Evolutionary conservation across 2,113 vertebrate genomes (phyloP), one percentile per base, ranked within the genome.

Genomic region (Budorcas taxicolor): DNA sequence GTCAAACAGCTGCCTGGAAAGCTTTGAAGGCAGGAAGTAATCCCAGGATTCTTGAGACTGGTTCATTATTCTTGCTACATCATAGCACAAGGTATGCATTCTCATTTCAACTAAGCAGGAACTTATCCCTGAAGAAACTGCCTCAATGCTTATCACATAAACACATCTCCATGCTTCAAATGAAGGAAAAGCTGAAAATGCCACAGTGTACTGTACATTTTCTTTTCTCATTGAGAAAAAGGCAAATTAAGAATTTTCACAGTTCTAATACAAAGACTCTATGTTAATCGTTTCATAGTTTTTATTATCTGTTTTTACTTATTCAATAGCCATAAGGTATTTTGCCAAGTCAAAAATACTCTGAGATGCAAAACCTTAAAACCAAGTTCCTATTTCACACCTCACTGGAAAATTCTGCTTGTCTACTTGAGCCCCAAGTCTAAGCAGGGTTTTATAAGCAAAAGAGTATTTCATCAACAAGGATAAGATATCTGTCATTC

Each of bases 311-410:
- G 36, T 31, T 95, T 95, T 96, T 53, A 91, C 29, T 74, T 85
- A 93, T 43, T 78, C 55, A 86, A 89, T 5, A 10, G 7, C 33
- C 17, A 96, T 40, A 86, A 97, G 94, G 52, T 50, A 71, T 6
- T 88, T 67, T 81, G 43, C 43, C 62, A 97, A 95, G 92, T 60
- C 40, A 97, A 91, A 91, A 90, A 47, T 71, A 94, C 33, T 45
- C 53, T 67, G 62, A 88, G 58, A 89, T 45, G 43, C 31, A 92
- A 97, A 97, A 86, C 58, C 21, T 40, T 60, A 93, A 88, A 47
- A n/a, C 15, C 31, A 89, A 33, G 13, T 88, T 90, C 40, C 19
- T 82, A 86, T 80, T 95, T 93, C 52, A 52, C 2, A 80, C n/a
- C 45, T 91, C 33, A 80, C 29, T 94, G 60, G 50, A 96, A 97